Evolutionary conservation across 1,140 invertebrate species (phyloP).

Genomic region (Chymomyza costata): DNA sequence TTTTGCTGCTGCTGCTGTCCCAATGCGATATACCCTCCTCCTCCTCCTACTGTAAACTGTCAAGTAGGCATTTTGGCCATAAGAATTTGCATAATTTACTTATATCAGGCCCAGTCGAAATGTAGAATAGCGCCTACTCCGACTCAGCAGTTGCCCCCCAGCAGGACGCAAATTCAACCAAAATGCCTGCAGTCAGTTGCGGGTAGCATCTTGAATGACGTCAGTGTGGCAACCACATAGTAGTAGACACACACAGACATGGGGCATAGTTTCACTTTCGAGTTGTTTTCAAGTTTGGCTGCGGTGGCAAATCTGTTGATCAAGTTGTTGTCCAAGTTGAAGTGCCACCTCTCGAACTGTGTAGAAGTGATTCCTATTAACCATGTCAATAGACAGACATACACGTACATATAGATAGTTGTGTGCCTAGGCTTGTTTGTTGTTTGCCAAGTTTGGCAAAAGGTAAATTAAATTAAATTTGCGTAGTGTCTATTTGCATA

Average conservation of each 20-base stretch:
- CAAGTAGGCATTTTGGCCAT: conserved; percentile 49
- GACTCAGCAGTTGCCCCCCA: too few relatives aligned
- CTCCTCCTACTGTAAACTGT: conserved; percentile 52
- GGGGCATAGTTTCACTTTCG: conserved; percentile 15
- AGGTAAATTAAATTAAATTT: conserved; percentile 34
- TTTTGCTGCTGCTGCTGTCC: conserved; percentile 1
- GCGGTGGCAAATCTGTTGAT: conserved; percentile 29
- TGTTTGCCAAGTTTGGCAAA: conserved; percentile 7
- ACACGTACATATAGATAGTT: conserved; percentile 18
- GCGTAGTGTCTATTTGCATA: conserved; percentile 24
- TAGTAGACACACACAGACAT: too few relatives aligned
- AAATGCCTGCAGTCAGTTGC: neutral
- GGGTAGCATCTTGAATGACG: too few relatives aligned
- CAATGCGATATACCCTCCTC: too few relatives aligned
- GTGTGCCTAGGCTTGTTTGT: conserved; percentile 4
- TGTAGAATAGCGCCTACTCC: too few relatives aligned
- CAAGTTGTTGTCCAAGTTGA: conserved; percentile 48
- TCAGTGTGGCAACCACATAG: conserved; percentile 4
- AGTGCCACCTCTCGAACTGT: conserved; percentile 30
- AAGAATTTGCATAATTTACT: conserved; percentile 59
- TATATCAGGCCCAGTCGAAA: conserved; percentile 43
- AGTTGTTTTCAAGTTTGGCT: conserved; percentile 19
- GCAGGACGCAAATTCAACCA: neutral
- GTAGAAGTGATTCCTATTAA: conserved; percentile 43
- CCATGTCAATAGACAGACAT: conserved; percentile 27